Base-by-base conservation (phyloP, 2,113 vertebrate genomes). In the Bucco capensis region DNA sequence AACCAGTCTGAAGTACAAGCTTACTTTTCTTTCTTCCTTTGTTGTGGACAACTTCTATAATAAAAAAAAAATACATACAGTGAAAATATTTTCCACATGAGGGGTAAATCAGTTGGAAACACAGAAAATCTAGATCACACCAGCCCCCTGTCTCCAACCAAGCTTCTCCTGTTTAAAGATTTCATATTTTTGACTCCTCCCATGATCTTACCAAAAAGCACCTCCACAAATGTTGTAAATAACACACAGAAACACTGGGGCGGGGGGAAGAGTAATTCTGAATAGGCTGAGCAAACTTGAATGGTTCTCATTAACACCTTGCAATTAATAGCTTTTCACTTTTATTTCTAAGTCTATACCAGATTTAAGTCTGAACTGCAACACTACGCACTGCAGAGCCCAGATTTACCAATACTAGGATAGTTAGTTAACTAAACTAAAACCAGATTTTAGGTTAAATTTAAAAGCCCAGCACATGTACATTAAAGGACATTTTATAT, bases 1-100 rank as follows among this genome's bases (percentile, higher is more conserved):
- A 97, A 98, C 93, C 88, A 88, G 88, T 95, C 85, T 88, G 82
- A 90, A 93, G 96, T 82, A 53, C 72, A 89, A 89, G 66, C 83
- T 95, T 96, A 93, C 90, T 97, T 97, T 83, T 90, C 90, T 75
- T 75, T 92, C 94, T 88, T 97, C 95, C 86, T 97, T 86, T 94
- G 91, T 76, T 75, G 93, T 7, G 87, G 80, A 90, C 38, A 94
- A 96, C 81, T 95, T 96, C 97, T 98, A 61, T 11, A 94, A 93
- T 37, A 77, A 86, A 73, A 60, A 28, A 7, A n/a, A n/a, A 13
- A 78, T 51, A 88, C 67, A 83, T 11, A 51, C 3, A 83, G 3
- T 60, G 21, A 88, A 64, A 54, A 42, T 51, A 44, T n/a, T 69
- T 75, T 28, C 10, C 22, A 37, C 14, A 23, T 4, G 5, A 64